phyloP scores from a whole-genome alignment of 1,140 invertebrate genomes.

The Patella vulgata region DNA sequence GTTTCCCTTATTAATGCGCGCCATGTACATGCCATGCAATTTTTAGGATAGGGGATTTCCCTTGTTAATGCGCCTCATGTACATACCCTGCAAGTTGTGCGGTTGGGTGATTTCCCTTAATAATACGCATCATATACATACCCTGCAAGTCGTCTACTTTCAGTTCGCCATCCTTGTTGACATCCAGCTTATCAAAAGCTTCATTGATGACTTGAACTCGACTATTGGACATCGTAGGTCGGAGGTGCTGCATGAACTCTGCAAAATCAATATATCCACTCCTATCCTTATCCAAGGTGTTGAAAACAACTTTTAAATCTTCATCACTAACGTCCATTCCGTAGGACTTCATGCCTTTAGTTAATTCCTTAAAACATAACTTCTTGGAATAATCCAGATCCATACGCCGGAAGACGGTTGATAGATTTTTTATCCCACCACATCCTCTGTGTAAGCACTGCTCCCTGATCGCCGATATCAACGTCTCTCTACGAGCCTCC shows the following conservation, averaged over 20 bases:
- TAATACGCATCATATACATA: too few relatives aligned
- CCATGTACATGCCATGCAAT: too few relatives aligned
- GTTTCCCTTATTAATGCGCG: too few relatives aligned
- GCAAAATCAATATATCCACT: slow-evolving; percentile 53
- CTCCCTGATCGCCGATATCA: slow-evolving; percentile 9
- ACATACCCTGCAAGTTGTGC: too few relatives aligned
- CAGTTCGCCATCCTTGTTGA: slow-evolving; percentile 84
- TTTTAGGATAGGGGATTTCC: too few relatives aligned
- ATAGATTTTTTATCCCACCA: slow-evolving; percentile 49
- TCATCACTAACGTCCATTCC: slow-evolving; percentile 40
- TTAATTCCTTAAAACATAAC: slow-evolving; percentile 47
- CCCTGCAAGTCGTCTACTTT: slow-evolving; percentile 83
- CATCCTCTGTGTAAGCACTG: slow-evolving; percentile 38
- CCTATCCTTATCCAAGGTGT: slow-evolving; percentile 46
- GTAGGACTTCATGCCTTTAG: slow-evolving; percentile 39
- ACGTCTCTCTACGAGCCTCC: too few relatives aligned
- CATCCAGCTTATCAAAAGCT: slow-evolving; percentile 89
- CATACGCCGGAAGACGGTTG: slow-evolving; percentile 47
- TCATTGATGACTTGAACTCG: slow-evolving; percentile 80
- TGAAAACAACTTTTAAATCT: slow-evolving; percentile 48
- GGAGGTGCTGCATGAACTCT: slow-evolving; percentile 51
- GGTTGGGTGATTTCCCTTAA: too few relatives aligned
- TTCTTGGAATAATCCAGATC: slow-evolving; percentile 56
- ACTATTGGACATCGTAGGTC: slow-evolving; percentile 82
- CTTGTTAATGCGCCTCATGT: too few relatives aligned